Evolutionary conservation across 1,140 invertebrate genomes (phyloP), one percentile per base, ranked within the genome.

Genomic region (Wasmannia auropunctata): DNA sequence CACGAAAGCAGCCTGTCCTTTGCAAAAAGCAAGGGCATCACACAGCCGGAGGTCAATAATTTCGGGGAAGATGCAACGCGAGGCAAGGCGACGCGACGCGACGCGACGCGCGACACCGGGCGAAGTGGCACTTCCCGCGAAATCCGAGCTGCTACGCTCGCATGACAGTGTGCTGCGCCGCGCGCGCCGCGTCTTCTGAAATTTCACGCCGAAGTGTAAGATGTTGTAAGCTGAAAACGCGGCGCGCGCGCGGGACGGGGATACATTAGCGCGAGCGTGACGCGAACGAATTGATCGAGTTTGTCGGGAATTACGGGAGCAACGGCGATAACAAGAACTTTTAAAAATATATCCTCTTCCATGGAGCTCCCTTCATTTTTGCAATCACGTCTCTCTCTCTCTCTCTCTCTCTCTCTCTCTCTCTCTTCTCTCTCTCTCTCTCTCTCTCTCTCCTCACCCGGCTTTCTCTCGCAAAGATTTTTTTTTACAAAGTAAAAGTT

Each of bases 191-290:
- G 49, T 81, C 79, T 72, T 72, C 79, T 81, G 79, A 81, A 81
- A 81, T 81, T 81, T 72, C 79, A 81, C 43, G 34, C 79, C 65
- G 28, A 58, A 70, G 63, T 40, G 63, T 81, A 81, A 81, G 79
- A 81, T 43, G 79, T 10, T 70, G 63, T 54, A 69, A 80, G 77
- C 51, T 46, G 51, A 19, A n/a, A 40, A 43, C 37, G 43, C 34
- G 49, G 19, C 37, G 37, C 37, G 56, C 25, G 56, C 56, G 10
- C 19, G 51, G 16, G 25, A 4, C 67, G 62, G 10, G 16, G 46
- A 80, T n/a, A 69, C 31, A 81, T 81, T 81, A 81, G 65, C 19
- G 79, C 3, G 25, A 43, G 43, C 79, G 34, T n/a, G 49, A 56
- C 28, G 79, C 49, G n/a, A 31, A 43, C 19, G 34, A 72, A 70